Evolutionary conservation across 1,140 invertebrate genomes (phyloP), one percentile per base, ranked within the genome.

Genomic region (Melitaea cinxia): DNA sequence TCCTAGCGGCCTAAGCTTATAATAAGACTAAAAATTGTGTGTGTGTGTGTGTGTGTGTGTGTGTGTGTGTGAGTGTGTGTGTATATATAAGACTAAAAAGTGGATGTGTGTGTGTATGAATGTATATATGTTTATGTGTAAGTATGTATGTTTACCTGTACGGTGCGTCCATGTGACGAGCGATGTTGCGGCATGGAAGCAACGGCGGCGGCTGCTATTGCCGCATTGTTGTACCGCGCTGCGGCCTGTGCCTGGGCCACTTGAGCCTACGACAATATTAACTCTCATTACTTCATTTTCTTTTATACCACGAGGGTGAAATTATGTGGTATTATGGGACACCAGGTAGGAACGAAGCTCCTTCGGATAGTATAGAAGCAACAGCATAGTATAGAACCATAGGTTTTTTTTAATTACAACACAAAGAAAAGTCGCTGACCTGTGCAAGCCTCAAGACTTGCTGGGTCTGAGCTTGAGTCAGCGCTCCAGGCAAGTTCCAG

Each of bases 401-500:
- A n/a, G n/a, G n/a, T n/a, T n/a, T n/a, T n/a, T n/a, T n/a, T n/a
- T n/a, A n/a, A n/a, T n/a, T n/a, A n/a, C n/a, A n/a, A n/a, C n/a
- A n/a, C n/a, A n/a, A n/a, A n/a, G n/a, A 21, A 0, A 12, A 42
- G 30, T 28, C 12, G 56, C 55, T 28, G 4, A 91, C 90, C 88
- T 89, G 89, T 1, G 89, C 89, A 4, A 91, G 77, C 75, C 89
- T 72, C 7, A 88, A 77, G 54, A 91, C 91, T 72, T 91, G 91
- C 60, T 91, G 86, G 37, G 88, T 88, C 71, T 91, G 89, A 30
- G 82, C 83, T 57, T 83, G 85, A 17, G 89, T 89, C 21, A 91
- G 70, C 4, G 81, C 78, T 3, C 72, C 78, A 7, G 83, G 82
- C 37, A 89, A 72, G 50, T 60, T 86, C 91, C 90, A 92, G 10